Evolutionary conservation across 2,797 vertebrate species (phyloP), one percentile per base, ranked within the genome.

Genomic region (Danio albolineatus): DNA sequence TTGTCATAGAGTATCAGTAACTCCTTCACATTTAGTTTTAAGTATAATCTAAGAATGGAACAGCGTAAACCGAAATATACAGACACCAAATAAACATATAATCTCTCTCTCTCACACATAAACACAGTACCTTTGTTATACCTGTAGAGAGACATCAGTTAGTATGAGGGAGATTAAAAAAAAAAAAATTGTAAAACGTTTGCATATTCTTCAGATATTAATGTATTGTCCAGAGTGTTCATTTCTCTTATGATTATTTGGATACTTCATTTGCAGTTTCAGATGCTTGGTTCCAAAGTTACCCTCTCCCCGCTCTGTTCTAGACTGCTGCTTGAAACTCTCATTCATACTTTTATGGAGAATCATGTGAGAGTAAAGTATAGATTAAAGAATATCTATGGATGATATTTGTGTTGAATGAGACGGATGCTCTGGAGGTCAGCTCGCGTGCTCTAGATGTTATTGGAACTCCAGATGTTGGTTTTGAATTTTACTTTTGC

Each of bases 131-230:
- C 85, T 87, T 90, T 90, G 86, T 92, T 92, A 87, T 87, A 90
- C 89, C 89, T 89, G 88, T 90, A 92, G 88, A 91, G 89, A 91
- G 87, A 88, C 90, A 85, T 86, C 92, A 93, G 90, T 83, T 93
- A 92, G 91, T 89, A 86, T 86, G 89, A 81, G 82, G 89, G 73
- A 75, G 88, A 86, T 86, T 57, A 21, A 61, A 86, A 87, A 21
- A 28, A 44, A 59, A 49, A 72, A 59, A 60, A 49, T 69, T 61
- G 56, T 71, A 2, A 9, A 60, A 6, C 3, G 14, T 48, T 51
- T 84, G 86, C 79, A 89, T 86, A 87, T 90, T 28, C 28, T 28
- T 86, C 87, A 89, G 87, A 88, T 86, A 90, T 61, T 89, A 75
- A 88, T 87, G 86, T 90, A 87, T 88, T 92, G 85, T 92, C 92